A percentile compares a stretch with the other conserved stretches of the same genome.
Evolutionary conservation across 2,888 invertebrate species (phyloP).

Genomic region (Acleris emargana): DNA sequence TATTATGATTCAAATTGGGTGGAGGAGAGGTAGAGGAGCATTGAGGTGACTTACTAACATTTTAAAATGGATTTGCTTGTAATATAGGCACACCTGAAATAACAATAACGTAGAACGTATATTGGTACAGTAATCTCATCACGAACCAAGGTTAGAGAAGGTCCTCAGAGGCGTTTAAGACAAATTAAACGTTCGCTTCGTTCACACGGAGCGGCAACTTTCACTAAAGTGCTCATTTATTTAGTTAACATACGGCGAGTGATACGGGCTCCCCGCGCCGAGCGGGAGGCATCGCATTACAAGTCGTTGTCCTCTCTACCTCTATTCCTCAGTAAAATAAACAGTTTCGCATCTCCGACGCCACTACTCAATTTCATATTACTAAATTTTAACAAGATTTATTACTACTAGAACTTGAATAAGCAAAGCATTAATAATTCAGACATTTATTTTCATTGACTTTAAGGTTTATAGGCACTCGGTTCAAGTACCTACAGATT

Average conservation of each 20-base stretch:
- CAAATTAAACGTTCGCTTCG: slow-evolving; percentile 54
- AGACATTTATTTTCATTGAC: background rate
- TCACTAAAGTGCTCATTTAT: slow-evolving; percentile 58
- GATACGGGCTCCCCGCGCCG: slow-evolving; percentile 34
- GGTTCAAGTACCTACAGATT: background rate
- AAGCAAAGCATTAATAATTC: background rate
- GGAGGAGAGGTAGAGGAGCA: too few relatives aligned
- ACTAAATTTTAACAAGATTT: slow-evolving; percentile 2
- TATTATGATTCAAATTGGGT: background rate
- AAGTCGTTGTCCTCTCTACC: slow-evolving; percentile 32
- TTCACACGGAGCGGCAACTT: slow-evolving; percentile 55
- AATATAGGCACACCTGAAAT: slow-evolving; percentile 6
- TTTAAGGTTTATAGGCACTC: slow-evolving; percentile 3
- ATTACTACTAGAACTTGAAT: background rate
- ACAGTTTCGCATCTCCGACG: slow-evolving; percentile 18
- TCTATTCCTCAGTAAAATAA: slow-evolving; percentile 26
- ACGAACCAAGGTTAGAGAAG: slow-evolving; percentile 42
- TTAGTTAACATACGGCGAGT: slow-evolving; percentile 45
- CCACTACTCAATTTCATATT: slow-evolving; percentile 5
- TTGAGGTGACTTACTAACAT: background rate
- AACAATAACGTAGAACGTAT: slow-evolving; percentile 26
- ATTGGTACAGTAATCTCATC: slow-evolving; percentile 38
- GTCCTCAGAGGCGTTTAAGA: slow-evolving; percentile 48
- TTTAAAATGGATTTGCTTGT: slow-evolving; percentile 2
- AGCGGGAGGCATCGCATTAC: slow-evolving; percentile 34